Evolutionary conservation across 1,140 invertebrate genomes (phyloP).

Genomic region (Phymorhynchus buccinoides): DNA sequence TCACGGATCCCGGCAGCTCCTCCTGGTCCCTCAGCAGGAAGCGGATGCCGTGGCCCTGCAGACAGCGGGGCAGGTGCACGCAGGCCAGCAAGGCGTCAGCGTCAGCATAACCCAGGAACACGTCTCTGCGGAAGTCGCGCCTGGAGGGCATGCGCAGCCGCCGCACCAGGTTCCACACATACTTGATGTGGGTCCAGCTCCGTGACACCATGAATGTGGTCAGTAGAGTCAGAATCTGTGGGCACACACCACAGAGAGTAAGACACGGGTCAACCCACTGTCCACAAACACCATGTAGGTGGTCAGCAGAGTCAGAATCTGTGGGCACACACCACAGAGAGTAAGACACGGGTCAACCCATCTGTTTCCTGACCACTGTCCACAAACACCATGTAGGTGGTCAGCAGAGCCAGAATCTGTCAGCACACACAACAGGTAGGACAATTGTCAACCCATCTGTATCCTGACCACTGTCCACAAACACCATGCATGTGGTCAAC

Average conservation of each 20-base stretch:
- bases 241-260: too few relatives aligned
- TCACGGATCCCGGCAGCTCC: neutral
- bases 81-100: neutral
- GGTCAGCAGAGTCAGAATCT: neutral
- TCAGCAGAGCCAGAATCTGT: too few relatives aligned
- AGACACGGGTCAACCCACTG: too few relatives aligned
- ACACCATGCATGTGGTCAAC: too few relatives aligned
- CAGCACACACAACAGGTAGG: too few relatives aligned
- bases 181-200: neutral
- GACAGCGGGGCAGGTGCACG: neutral
- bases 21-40: neutral
- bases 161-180: neutral
- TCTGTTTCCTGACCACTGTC: too few relatives aligned
- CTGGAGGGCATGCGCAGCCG: neutral
- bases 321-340: neutral
- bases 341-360: too few relatives aligned
- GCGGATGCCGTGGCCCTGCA: neutral
- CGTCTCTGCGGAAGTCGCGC: neutral
- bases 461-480: too few relatives aligned
- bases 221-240: too few relatives aligned
- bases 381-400: too few relatives aligned
- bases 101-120: neutral
- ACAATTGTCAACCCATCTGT: too few relatives aligned
- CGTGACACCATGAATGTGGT: neutral
- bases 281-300: too few relatives aligned